phyloP scores from a whole-genome alignment of 2,888 invertebrate species.

The Linnaemya vulpina region DNA sequence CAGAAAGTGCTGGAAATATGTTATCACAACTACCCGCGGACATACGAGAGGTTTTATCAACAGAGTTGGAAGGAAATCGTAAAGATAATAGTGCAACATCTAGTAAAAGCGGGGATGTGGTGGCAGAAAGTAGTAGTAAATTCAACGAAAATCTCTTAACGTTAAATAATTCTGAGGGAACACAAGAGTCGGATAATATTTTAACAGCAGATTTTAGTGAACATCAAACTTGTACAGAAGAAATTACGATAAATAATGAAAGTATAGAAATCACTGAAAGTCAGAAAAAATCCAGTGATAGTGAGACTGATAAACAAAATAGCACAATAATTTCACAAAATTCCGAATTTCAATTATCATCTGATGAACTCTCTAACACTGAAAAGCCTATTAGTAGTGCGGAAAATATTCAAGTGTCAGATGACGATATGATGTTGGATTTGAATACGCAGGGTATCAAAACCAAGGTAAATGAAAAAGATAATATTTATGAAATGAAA shows the following conservation, averaged over 20 bases:
- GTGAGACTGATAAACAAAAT: neutral
- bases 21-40: slow-evolving; percentile 34
- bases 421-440: slow-evolving; percentile 57
- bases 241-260: neutral
- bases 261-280: neutral
- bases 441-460: slow-evolving; percentile 64
- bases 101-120: neutral
- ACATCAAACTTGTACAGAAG: neutral
- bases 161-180: slow-evolving; percentile 10
- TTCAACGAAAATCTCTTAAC: neutral
- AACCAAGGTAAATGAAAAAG: slow-evolving; percentile 61
- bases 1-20: slow-evolving; percentile 32
- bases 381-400: neutral
- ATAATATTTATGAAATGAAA: neutral
- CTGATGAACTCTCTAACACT: neutral
- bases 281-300: neutral
- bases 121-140: slow-evolving; percentile 1
- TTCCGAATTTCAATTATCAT: neutral
- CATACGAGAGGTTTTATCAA: slow-evolving; percentile 44
- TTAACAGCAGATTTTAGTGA: neutral
- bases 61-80: slow-evolving; percentile 39
- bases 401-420: neutral
- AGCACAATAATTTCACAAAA: neutral
- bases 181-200: neutral
- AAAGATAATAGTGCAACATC: neutral